A percentile compares a stretch with the other conserved stretches of the same genome.
Evolutionary conservation across 37 sponge, comb jelly and placozoan species (phyloP).

Genomic region (Spongilla lacustris): DNA sequence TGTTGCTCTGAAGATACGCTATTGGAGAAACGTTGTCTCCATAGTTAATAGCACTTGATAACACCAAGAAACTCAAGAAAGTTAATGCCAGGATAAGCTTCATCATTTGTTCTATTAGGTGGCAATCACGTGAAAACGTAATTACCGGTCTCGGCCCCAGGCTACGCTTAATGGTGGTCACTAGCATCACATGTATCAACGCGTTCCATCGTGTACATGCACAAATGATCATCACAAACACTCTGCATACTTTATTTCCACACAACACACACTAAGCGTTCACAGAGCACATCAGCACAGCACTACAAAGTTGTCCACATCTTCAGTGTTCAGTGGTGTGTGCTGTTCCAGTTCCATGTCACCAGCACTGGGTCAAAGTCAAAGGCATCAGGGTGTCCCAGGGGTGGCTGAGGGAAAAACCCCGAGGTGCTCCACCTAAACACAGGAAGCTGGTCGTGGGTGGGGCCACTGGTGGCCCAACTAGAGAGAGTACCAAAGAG

Average conservation of each 20-base stretch:
- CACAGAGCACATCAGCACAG: background rate
- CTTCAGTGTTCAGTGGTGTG: background rate
- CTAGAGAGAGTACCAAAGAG: slow-evolving; percentile 24
- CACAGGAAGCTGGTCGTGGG: slow-evolving; percentile 86
- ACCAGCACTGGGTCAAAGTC: slow-evolving; percentile 71
- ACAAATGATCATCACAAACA: too few relatives aligned
- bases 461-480: slow-evolving; percentile 90
- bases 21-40: background rate
- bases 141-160: too few relatives aligned
- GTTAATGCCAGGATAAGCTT: background rate
- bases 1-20: background rate
- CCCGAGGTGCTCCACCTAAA: slow-evolving; percentile 95
- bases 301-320: background rate
- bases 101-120: background rate
- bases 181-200: too few relatives aligned
- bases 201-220: too few relatives aligned
- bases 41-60: background rate
- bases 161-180: too few relatives aligned
- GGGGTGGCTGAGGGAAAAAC: slow-evolving; percentile 52
- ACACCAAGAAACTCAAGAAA: background rate
- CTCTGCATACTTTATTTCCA: too few relatives aligned
- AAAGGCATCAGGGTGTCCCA: slow-evolving; percentile 89
- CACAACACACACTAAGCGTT: background rate
- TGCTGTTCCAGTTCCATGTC: slow-evolving; percentile 11
- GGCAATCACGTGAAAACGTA: background rate